phyloP scores from a whole-genome alignment of 2,113 vertebrate genomes.

The Pedetes capensis region DNA sequence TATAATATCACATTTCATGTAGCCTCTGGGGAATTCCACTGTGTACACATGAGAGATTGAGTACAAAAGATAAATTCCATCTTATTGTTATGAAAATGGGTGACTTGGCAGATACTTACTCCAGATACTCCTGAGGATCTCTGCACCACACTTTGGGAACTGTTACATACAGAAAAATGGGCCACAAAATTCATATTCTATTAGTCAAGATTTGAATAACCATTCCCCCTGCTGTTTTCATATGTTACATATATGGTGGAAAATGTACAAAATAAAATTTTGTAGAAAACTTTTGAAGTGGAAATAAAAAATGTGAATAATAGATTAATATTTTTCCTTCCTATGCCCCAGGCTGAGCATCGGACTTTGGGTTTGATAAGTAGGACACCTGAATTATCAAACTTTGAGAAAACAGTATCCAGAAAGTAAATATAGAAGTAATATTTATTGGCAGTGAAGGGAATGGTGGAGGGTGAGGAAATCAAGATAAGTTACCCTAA shows the following conservation, averaged over 20 bases:
- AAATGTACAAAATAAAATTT: not conserved
- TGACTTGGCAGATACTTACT: not conserved
- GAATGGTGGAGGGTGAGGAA: not conserved
- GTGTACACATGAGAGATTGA: not conserved
- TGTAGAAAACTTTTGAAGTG: constrained; percentile 27
- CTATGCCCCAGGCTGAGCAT: not conserved
- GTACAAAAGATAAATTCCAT: not conserved
- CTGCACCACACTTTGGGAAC: not conserved
- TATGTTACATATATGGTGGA: not conserved
- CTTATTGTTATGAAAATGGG: constrained; percentile 12
- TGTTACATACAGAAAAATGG: not conserved
- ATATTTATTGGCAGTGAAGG: not conserved
- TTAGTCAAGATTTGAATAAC: not conserved
- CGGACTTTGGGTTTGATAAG: not conserved
- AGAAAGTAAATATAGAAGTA: not conserved
- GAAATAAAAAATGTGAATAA: not conserved
- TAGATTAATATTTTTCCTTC: not conserved
- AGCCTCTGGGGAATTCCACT: not conserved
- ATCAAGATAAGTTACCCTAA: not conserved
- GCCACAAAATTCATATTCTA: not conserved
- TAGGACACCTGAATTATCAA: not conserved
- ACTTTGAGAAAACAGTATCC: not conserved
- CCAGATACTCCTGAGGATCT: not conserved
- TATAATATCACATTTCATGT: not conserved
- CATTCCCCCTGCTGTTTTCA: not conserved